Evolutionary conservation across 2,888 invertebrate species (phyloP), one percentile per base, ranked within the genome.

Genomic region (Embidobia sp.): DNA sequence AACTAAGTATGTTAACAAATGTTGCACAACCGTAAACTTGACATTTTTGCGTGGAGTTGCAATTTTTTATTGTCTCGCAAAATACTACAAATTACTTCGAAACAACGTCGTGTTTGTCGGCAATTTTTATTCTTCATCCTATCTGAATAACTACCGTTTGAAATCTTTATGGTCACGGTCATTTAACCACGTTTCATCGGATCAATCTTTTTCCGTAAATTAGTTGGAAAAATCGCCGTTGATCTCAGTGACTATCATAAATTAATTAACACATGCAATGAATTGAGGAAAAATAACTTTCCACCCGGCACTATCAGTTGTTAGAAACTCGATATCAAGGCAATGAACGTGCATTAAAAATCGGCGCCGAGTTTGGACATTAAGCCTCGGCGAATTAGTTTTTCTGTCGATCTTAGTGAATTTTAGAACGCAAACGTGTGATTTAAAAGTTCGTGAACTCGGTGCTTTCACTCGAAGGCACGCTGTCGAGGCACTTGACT

Each of bases 371-470:
- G 29, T 8, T 5, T 44, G 18, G 46, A 46, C 29, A 37, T 37
- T 42, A 48, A 48, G 35, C 11, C 13, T 66, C 22, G 13, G 26
- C 18, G 19, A 55, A 63, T 63, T 55, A 72, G 55, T 46, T 63
- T 70, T 66, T 74, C 66, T 19, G 31, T 22, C 37, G 44, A 59
- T 49, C 13, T 4, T 33, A 16, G 51, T 51, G 27, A 22, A 67
- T 70, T 63, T 76, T 64, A 57, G 59, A 75, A 75, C 61, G 61
- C 72, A 53, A 67, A 73, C 55, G 73, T 73, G 59, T 63, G 73
- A 74, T 74, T 78, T 66, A 29, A 78, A 78, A 78, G 78, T 78
- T 78, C 78, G 78, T 67, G 75, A 78, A 78, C 75, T 75, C 78
- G 29, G 51, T 74, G 78, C 78, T 78, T 78, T 78, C 78, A 78